Base-by-base conservation (phyloP, 1,140 invertebrate species). In the Chionoecetes opilio region DNA sequence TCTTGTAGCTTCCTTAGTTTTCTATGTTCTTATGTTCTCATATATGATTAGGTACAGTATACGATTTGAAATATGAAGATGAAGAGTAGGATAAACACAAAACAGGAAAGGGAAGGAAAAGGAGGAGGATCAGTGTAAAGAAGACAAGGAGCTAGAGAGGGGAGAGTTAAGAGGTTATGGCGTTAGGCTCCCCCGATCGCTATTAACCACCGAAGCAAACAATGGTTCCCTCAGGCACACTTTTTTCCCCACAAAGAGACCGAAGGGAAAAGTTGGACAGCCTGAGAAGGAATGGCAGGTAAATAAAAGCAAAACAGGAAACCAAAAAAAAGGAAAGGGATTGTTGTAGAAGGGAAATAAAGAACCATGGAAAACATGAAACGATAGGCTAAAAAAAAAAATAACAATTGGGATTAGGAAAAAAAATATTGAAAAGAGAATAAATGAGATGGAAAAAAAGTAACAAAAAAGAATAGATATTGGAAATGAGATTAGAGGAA, bases 201-300 rank as follows among this genome's bases (percentile, higher is more conserved):
- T 26, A 75, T n/a, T 26, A 75, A n/a, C 63, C 21, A 75, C 21
- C 63, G n/a, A n/a, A 75, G n/a, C 63, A 75, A 75, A 75, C 63
- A 75, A 75, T 75, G 21, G 63, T 26, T 26, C 63, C 63, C 63
- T n/a, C 6, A 75, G 63, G 63, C 63, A n/a, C n/a, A n/a, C 26
- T 75, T 75, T 75, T 75, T 75, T 75, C 63, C n/a, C n/a, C 63
- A 8, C 63, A 75, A 75, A 75, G 63, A 75, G 63, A 26, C 63
- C 63, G 11, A 5, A n/a, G 63, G 63, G 63, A n/a, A n/a, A n/a
- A 75, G 21, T 26, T n/a, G 6, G 9, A 75, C 2, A 26, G 9
- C 6, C 5, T 26, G 21, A 3, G n/a, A 26, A 75, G 63, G 21
- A 26, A n/a, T 21, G 63, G 63, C 21, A 75, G 21, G 63, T n/a